Evolutionary conservation across 2,888 invertebrate genomes (phyloP), one percentile per base, ranked within the genome.

Genomic region (Mantis religiosa): DNA sequence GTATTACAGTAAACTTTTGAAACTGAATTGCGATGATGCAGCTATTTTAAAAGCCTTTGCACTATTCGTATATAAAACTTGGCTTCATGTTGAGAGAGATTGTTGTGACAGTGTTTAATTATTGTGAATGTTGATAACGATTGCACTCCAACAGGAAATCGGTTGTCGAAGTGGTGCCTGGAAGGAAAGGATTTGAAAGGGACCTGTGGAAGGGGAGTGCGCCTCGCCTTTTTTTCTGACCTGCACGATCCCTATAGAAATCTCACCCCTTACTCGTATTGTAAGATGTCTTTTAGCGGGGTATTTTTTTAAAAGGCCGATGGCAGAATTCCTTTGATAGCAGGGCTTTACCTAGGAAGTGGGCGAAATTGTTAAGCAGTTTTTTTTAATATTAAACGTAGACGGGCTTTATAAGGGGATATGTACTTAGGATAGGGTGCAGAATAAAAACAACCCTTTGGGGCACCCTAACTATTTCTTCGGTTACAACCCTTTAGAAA

Each of bases 201-300:
- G 28, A 71, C 25, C 54, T 71, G 54, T 71, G 54, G 54, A 71
- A 71, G 54, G 54, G 54, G 54, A 25, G 15, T 71, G 6, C 4
- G 54, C 54, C 82, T n/a, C n/a, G n/a, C n/a, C n/a, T n/a, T 34
- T 87, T 34, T 87, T 81, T 82, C 88, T 83, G 83, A 71, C 83
- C 83, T 84, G 41, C 88, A 30, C 88, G 83, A 84, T 83, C 83
- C 88, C 83, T 88, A 84, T 88, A n/a, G 81, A 85, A 27, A 27
- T 41, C 41, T 47, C 41, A 28, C 83, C 86, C 41, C 83, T 34
- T 82, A 83, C 87, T 83, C 20, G 12, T 82, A 87, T 87, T 89
- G 85, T 89, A 87, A 88, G 85, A 89, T 71, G 88, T 89, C 89
- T 89, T 88, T 89, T 89, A 89, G 89, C 84, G 28, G 88, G 84